Percentiles rank a stretch among this genome's conserved stretches.
Evolutionary conservation across 2,888 invertebrate genomes (phyloP).

Genomic region (Alloscopus bannaensis): DNA sequence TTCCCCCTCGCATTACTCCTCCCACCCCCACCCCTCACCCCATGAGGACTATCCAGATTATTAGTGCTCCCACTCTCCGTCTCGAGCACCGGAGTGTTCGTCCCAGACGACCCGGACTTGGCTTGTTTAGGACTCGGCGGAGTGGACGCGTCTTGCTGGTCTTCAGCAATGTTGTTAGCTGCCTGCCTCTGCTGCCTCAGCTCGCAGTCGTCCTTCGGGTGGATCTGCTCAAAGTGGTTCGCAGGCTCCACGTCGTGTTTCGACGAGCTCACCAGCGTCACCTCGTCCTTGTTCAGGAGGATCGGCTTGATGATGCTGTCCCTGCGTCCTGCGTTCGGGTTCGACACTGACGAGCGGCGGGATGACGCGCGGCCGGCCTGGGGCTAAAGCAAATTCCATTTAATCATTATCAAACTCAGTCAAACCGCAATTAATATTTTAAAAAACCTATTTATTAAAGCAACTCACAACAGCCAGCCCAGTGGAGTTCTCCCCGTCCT

Average conservation of each 20-base stretch:
- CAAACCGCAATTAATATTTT: not conserved
- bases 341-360: conserved; percentile 57
- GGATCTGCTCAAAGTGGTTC: conserved; percentile 87
- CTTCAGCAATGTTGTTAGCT: conserved; percentile 78
- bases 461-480: conserved; percentile 4
- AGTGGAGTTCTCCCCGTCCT: not conserved
- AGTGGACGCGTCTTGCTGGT: conserved; percentile 42
- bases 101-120: conserved; percentile 5
- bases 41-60: conserved; percentile 20
- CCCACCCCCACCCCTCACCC: not conserved
- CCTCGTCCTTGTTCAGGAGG: conserved; percentile 84
- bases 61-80: not conserved
- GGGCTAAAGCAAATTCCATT: not conserved
- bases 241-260: conserved; percentile 75
- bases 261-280: conserved; percentile 77
- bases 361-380: conserved; percentile 8
- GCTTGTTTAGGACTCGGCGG: conserved; percentile 24
- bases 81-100: conserved; percentile 29
- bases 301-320: conserved; percentile 84
- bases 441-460: conserved; percentile 2
- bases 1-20: not conserved
- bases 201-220: conserved; percentile 87
- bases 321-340: conserved; percentile 32
- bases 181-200: conserved; percentile 77
- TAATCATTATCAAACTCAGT: not conserved